phyloP scores from a whole-genome alignment of 2,797 vertebrate species.

The Coregonus suidteri region DNA sequence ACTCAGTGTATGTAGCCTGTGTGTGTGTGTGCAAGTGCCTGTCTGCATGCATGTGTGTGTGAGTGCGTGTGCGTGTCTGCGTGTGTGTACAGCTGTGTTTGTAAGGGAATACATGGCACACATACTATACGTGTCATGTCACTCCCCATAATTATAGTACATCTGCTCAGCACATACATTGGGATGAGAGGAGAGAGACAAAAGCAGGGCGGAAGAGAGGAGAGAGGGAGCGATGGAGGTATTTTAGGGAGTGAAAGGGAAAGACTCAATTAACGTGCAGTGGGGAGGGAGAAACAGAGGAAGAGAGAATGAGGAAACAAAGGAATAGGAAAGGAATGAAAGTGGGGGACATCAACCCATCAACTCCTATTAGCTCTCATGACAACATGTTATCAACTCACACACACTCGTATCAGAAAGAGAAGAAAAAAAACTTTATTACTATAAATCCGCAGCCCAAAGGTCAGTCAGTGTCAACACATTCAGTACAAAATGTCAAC shows the following conservation, averaged over 20 bases:
- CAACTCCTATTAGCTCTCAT: no score
- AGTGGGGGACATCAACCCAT: no score
- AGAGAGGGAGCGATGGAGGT: neutral
- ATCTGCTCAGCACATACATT: conserved; percentile 1
- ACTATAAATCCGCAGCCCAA: no score
- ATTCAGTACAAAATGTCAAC: no score
- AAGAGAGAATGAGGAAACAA: neutral
- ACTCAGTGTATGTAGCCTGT: no score
- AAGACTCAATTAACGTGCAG: neutral
- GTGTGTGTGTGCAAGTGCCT: no score
- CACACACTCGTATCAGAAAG: no score
- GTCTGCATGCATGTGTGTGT: neutral
- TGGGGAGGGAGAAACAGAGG: neutral
- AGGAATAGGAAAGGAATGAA: no score
- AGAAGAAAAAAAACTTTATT: no score
- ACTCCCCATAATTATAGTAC: neutral
- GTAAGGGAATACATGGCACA: neutral
- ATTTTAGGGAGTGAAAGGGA: neutral
- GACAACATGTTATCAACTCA: no score
- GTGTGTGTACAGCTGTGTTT: conserved; percentile 8
- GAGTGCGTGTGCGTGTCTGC: neutral
- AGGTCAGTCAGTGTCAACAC: no score
- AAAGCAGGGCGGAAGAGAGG: neutral
- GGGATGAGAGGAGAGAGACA: neutral
- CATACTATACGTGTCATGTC: neutral